Conservation (phyloP, 2,113 vertebrate genomes). For the Ondatra zibethicus region DNA sequence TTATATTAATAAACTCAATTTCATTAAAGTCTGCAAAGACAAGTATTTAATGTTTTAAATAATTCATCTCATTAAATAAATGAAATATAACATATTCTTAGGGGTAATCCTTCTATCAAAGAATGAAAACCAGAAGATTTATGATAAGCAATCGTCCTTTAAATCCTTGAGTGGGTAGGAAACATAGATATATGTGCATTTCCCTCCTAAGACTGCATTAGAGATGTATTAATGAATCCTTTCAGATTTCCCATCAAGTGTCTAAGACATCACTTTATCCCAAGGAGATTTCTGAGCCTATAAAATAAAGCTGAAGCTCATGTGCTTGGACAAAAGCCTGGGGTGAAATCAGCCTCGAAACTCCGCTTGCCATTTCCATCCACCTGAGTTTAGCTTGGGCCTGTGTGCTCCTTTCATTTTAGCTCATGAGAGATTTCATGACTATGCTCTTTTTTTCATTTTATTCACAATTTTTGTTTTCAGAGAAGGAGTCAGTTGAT, state of each 20-base stretch:
- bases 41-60: not conserved
- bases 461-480: not conserved
- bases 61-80: conserved; percentile 49
- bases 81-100: conserved; percentile 9
- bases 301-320: conserved; percentile 4
- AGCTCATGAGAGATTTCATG: not conserved
- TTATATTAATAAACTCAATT: conserved; percentile 50
- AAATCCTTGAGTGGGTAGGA: not conserved
- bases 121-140: not conserved
- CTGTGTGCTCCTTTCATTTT: not conserved
- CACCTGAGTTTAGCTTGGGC: not conserved
- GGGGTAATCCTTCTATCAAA: not conserved
- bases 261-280: not conserved
- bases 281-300: not conserved
- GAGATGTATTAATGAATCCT: conserved; percentile 1
- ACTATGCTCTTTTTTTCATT: not conserved
- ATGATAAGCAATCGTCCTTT: not conserved
- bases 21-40: not conserved
- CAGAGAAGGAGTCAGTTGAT: not conserved
- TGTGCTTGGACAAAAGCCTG: not conserved
- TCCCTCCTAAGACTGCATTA: not conserved
- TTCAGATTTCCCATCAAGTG: not conserved
- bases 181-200: not conserved
- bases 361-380: not conserved
- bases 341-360: not conserved